A percentile compares a stretch with the other conserved stretches of the same genome.
Evolutionary conservation across 2,888 invertebrate species (phyloP).

Genomic region (Scaptodrosophila latifasciaeformis): DNA sequence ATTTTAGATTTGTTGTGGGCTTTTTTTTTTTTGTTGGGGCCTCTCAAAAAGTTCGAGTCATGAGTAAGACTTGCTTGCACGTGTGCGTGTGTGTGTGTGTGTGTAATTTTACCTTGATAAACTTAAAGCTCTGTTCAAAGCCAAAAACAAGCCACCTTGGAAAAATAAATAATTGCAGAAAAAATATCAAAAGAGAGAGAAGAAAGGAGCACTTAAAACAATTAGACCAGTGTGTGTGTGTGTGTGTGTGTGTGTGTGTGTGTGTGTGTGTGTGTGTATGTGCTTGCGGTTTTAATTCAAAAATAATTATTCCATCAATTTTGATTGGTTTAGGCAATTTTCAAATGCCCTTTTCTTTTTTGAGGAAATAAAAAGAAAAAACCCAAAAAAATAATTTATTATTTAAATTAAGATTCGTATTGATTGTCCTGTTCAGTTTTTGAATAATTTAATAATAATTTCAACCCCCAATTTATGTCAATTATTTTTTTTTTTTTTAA

Average conservation of each 20-base stretch:
- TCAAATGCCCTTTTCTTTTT: no score
- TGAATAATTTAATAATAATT: no score
- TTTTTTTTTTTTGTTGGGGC: no score
- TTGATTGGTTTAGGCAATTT: no score
- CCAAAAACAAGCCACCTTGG: slow-evolving; percentile 31
- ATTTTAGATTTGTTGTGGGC: background rate
- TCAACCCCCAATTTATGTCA: no score
- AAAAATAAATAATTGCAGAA: slow-evolving; percentile 24
- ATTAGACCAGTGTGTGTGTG: background rate
- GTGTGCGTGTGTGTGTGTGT: background rate
- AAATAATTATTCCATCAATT: no score
- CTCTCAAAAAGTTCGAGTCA: background rate
- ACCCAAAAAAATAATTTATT: no score
- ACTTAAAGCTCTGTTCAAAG: slow-evolving; percentile 30
- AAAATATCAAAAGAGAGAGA: slow-evolving; percentile 19
- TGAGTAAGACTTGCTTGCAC: background rate
- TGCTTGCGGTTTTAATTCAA: no score
- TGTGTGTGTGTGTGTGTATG: background rate
- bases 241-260: background rate
- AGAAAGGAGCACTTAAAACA: background rate
- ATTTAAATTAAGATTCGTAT: no score
- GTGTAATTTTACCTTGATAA: slow-evolving; percentile 54
- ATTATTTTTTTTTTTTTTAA: no score
- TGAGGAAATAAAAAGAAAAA: no score
- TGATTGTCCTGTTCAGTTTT: background rate